These are phyloP conservation scores for Cosmia pyralina DNA, from an alignment of 2,888 invertebrate genomes.

Conservation along the genomic window DNA sequence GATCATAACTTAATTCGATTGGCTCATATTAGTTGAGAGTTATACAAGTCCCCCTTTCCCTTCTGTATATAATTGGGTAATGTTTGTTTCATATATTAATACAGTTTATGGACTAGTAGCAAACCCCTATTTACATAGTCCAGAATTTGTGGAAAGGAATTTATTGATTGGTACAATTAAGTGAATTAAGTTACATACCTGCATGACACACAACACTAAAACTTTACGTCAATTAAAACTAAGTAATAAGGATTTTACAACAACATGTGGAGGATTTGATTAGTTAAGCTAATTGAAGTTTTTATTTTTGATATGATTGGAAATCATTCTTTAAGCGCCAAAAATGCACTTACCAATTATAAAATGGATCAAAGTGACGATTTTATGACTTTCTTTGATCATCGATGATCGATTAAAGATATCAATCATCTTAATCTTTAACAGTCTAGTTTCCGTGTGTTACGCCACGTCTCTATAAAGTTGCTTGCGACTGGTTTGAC, in stretches of 20 bases:
- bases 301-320: slow-evolving; percentile 9
- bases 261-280: slow-evolving; percentile 18
- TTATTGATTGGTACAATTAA: slow-evolving; percentile 37
- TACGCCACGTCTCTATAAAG: slow-evolving; percentile 50
- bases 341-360: slow-evolving; percentile 37
- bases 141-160: slow-evolving; percentile 30
- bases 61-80: slow-evolving; percentile 30
- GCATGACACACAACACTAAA: neutral
- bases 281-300: slow-evolving; percentile 16
- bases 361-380: slow-evolving; percentile 35
- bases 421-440: slow-evolving; percentile 49
- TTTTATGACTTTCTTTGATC: slow-evolving; percentile 49
- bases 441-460: slow-evolving; percentile 58
- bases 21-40: slow-evolving; percentile 35
- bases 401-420: slow-evolving; percentile 56
- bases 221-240: slow-evolving; percentile 23
- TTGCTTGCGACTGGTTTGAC: slow-evolving; percentile 56
- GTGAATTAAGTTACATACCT: slow-evolving; percentile 11
- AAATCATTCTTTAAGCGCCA: slow-evolving; percentile 25
- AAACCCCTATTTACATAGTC: slow-evolving; percentile 5
- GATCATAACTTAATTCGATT: slow-evolving; percentile 51
- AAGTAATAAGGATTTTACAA: slow-evolving; percentile 17
- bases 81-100: slow-evolving; percentile 24
- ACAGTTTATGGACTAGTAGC: slow-evolving; percentile 20
- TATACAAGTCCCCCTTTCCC: slow-evolving; percentile 25